These are phyloP conservation scores for Malaclemys terrapin DNA, from an alignment of 2,113 vertebrate species.

Conservation along the genomic window DNA sequence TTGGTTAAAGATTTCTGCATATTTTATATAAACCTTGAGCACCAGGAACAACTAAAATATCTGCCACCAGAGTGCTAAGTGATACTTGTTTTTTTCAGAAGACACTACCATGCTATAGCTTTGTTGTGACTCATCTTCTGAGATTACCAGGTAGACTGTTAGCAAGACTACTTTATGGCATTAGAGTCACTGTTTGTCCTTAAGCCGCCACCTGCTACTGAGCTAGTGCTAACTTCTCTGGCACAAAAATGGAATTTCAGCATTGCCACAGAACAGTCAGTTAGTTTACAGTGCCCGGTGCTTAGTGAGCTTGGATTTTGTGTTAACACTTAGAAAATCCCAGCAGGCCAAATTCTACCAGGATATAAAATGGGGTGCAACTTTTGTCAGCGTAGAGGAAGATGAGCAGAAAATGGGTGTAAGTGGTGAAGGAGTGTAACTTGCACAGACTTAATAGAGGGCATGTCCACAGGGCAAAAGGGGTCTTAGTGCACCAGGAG, in stretches of 20 bases:
- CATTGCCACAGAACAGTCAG: fast-evolving
- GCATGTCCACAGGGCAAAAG: fast-evolving
- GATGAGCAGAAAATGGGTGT: neutral
- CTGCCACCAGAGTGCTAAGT: constrained; percentile 64
- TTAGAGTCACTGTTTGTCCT: neutral
- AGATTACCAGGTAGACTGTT: neutral
- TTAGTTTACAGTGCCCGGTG: neutral
- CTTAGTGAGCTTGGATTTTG: fast-evolving
- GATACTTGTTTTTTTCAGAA: constrained; percentile 4
- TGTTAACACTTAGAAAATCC: neutral
- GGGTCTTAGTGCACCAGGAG: neutral
- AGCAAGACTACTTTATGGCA: neutral
- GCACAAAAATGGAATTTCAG: neutral
- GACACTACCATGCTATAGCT: neutral
- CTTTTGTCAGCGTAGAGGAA: neutral
- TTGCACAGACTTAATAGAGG: neutral
- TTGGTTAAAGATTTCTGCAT: neutral
- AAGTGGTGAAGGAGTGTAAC: neutral
- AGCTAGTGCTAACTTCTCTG: neutral
- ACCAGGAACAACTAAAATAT: constrained; percentile 51
- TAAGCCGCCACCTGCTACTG: constrained; percentile 16
- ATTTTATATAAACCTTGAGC: constrained; percentile 59
- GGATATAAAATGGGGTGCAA: too few relatives aligned
- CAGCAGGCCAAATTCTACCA: neutral
- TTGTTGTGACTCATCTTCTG: constrained; percentile 22